A percentile compares a stretch with the other conserved stretches of the same genome.
Conservation (phyloP, 1,140 invertebrate species). For the Aplysia californica region DNA sequence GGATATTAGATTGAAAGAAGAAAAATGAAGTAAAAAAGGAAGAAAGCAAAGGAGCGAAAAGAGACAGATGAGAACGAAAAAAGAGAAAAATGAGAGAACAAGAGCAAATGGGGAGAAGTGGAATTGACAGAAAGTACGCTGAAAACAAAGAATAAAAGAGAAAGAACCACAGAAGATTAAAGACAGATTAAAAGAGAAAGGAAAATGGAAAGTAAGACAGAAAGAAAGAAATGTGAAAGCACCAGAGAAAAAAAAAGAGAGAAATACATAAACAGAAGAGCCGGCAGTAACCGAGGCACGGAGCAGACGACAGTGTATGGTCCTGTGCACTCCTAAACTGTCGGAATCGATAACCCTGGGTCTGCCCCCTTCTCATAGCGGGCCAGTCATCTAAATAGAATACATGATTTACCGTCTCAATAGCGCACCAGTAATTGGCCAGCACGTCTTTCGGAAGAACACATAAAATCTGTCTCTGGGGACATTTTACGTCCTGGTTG, state of each 20-base stretch:
- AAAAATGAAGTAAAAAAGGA: too few relatives aligned
- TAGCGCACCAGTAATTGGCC: slow-evolving; percentile 18
- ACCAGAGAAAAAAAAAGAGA: neutral
- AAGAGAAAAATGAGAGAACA: too few relatives aligned
- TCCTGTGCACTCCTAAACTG: neutral
- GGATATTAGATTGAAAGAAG: too few relatives aligned
- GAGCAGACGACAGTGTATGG: neutral
- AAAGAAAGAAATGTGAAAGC: neutral
- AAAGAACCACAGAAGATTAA: too few relatives aligned
- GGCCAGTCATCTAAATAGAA: slow-evolving; percentile 20
- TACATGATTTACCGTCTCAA: slow-evolving; percentile 19
- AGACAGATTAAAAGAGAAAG: too few relatives aligned
- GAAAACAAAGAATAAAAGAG: too few relatives aligned
- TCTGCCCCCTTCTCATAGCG: neutral
- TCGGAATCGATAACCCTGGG: neutral
- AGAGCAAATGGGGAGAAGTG: too few relatives aligned
- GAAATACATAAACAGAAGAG: neutral
- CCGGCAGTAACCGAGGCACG: neutral
- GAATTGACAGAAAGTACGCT: too few relatives aligned
- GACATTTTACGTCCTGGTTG: slow-evolving; percentile 12
- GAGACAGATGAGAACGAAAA: too few relatives aligned
- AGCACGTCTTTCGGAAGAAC: slow-evolving; percentile 5
- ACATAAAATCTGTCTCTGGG: slow-evolving; percentile 10
- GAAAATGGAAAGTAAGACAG: too few relatives aligned
- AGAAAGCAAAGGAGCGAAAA: too few relatives aligned